phyloP scores from a whole-genome alignment of 2,888 invertebrate genomes.

The Ennomos fuscantarius region DNA sequence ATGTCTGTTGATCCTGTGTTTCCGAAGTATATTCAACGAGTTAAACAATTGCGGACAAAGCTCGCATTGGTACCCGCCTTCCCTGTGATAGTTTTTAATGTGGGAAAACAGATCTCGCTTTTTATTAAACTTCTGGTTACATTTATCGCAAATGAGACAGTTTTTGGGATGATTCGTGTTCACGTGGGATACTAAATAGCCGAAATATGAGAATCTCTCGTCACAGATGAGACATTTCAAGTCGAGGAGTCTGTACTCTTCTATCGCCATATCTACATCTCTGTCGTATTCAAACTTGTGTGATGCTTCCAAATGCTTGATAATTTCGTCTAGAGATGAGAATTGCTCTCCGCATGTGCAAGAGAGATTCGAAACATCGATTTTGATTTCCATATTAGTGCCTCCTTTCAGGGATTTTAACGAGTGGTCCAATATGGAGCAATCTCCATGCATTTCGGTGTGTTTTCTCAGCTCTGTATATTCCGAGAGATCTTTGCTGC shows the following conservation, averaged over 20 bases:
- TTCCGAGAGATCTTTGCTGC: constrained; percentile 69
- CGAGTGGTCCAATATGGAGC: constrained; percentile 71
- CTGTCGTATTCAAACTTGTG: constrained; percentile 70
- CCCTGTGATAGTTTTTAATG: constrained; percentile 77
- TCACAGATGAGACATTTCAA: constrained; percentile 66
- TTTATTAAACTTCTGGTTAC: constrained; percentile 76
- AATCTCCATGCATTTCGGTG: constrained; percentile 70
- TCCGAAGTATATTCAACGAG: constrained; percentile 71
- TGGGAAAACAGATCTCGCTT: constrained; percentile 75
- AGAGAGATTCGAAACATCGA: constrained; percentile 69
- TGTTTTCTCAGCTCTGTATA: constrained; percentile 68
- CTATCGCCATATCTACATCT: constrained; percentile 74
- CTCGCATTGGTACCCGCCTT: constrained; percentile 75
- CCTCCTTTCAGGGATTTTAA: constrained; percentile 75
- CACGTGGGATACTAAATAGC: constrained; percentile 74
- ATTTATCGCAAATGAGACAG: constrained; percentile 73
- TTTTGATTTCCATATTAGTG: constrained; percentile 78
- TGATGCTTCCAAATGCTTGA: constrained; percentile 62
- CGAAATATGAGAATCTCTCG: constrained; percentile 73
- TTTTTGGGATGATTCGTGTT: constrained; percentile 76
- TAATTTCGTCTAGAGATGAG: constrained; percentile 53
- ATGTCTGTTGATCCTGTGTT: constrained; percentile 72
- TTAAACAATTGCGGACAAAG: constrained; percentile 67
- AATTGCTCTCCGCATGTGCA: constrained; percentile 68
- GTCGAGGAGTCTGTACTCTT: constrained; percentile 67